A percentile compares a stretch with the other conserved stretches of the same genome.
phyloP scores from a whole-genome alignment of 2,797 vertebrate species.

The Anguilla pacifica region DNA sequence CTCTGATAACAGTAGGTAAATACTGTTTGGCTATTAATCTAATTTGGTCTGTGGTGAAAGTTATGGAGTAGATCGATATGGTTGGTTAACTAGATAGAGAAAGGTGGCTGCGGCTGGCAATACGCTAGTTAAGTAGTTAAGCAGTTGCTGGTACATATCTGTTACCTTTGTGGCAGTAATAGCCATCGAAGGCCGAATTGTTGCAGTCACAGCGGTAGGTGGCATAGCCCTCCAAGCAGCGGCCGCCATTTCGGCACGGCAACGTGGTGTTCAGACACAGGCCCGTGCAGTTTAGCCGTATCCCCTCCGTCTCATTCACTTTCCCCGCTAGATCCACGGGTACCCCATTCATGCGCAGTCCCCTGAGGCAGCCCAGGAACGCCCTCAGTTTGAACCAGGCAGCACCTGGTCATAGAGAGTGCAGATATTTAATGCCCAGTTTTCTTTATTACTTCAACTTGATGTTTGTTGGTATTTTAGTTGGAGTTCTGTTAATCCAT shows the following conservation, averaged over 20 bases:
- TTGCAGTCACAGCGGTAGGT: conserved; percentile 95
- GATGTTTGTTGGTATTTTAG: background rate
- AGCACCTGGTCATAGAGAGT: conserved; percentile 72
- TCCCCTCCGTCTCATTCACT: conserved; percentile 86
- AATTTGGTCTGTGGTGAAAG: background rate
- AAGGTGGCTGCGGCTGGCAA: background rate
- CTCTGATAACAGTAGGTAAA: too few species aligned
- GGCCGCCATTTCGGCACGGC: conserved; percentile 89
- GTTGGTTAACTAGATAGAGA: background rate
- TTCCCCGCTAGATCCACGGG: conserved; percentile 90
- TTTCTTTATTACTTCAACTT: background rate
- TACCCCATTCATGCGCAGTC: conserved; percentile 88
- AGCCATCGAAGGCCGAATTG: conserved; percentile 90
- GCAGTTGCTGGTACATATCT: background rate
- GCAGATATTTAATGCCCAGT: background rate
- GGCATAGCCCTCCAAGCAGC: conserved; percentile 92
- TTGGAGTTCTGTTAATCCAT: background rate
- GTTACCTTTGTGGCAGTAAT: conserved; percentile 90
- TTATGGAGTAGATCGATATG: background rate
- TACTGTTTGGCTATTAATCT: background rate
- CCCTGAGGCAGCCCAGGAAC: conserved; percentile 91
- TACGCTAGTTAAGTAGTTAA: background rate
- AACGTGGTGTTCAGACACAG: conserved; percentile 85
- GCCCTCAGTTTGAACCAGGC: conserved; percentile 87
- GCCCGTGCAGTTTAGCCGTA: conserved; percentile 92